Percentiles rank a stretch among this genome's conserved stretches.
Evolutionary conservation across 1,140 invertebrate genomes (phyloP).

Genomic region (Trichogramma pretiosum): DNA sequence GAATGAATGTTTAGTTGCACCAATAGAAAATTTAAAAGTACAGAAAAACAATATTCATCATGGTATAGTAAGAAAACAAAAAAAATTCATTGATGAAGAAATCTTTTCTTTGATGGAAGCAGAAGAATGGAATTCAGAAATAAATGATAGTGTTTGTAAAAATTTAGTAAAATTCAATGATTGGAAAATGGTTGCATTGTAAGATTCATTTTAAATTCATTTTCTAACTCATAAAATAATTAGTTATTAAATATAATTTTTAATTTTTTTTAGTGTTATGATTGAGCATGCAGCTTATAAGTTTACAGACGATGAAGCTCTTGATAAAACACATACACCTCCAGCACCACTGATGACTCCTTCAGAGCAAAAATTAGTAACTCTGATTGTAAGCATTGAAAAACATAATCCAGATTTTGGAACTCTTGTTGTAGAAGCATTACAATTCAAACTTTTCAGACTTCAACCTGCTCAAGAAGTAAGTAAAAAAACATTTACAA

Average conservation of each 20-base stretch:
- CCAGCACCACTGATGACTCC: constrained; percentile 38
- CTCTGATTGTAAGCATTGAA: constrained; percentile 28
- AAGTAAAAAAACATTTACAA: constrained; percentile 1
- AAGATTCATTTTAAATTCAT: constrained; percentile 10
- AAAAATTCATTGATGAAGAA: constrained; percentile 23
- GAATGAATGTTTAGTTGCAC: too few relatives aligned
- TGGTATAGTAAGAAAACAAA: too few relatives aligned
- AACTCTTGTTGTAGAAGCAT: constrained; percentile 23
- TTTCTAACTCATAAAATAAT: neutral
- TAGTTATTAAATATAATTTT: too few relatives aligned
- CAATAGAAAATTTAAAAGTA: too few relatives aligned
- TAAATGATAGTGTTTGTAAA: constrained; percentile 24
- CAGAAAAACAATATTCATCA: too few relatives aligned
- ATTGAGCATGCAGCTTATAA: constrained; percentile 10
- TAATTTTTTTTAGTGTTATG: constrained; percentile 20
- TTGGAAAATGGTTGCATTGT: constrained; percentile 18
- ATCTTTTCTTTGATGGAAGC: constrained; percentile 21
- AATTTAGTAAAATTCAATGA: constrained; percentile 16
- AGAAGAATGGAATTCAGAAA: constrained; percentile 24
- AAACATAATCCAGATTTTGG: constrained; percentile 21
- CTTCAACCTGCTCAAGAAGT: constrained; percentile 20
- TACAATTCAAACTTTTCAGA: constrained; percentile 32
- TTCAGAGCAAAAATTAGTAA: constrained; percentile 31
- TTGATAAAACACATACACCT: constrained; percentile 32
- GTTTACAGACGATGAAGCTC: constrained; percentile 5